Evolutionary conservation across 1,140 invertebrate genomes (phyloP), one percentile per base, ranked within the genome.

Genomic region (Ephestia elutella): DNA sequence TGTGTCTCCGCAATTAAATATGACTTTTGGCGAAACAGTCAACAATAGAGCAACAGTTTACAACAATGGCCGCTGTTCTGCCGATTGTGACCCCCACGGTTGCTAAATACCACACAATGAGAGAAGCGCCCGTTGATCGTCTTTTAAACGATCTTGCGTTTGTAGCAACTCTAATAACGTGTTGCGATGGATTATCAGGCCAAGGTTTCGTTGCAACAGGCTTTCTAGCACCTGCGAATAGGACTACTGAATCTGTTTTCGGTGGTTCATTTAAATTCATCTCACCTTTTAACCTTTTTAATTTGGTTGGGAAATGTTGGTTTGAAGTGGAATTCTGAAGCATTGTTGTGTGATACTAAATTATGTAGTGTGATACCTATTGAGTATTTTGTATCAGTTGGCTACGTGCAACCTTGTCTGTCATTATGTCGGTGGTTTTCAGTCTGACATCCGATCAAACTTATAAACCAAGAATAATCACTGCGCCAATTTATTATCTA

Each of bases 121-220:
- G 63, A 82, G 76, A 84, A 75, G 78, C 70, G 59, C 72, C 65
- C 65, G 65, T 70, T 84, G 78, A 87, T 87, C 80, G 81, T 82
- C 78, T 83, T 83, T 85, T 86, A 87, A 87, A 83, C 73, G 81
- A 80, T 87, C 73, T 83, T 71, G 75, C 73, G 74, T 73, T 73
- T 67, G 62, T 75, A 80, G 78, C 67, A 78, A 78, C 68, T 68
- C 69, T 79, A 78, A 81, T 82, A 80, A 73, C 78, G 70, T 68
- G 72, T 80, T 80, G 71, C 75, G 71, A 77, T 73, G 74, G 62
- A 74, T 77, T 74, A 78, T 79, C 63, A 57, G 73, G 79, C 80
- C 79, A 86, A 82, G 85, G 85, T 79, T 63, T 49, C 44, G 35
- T 86, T 86, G 69, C 84, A 59, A 75, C 73, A 85, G 63, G 73